phyloP scores from a whole-genome alignment of 2,113 vertebrate species.

The Heterocephalus glaber region DNA sequence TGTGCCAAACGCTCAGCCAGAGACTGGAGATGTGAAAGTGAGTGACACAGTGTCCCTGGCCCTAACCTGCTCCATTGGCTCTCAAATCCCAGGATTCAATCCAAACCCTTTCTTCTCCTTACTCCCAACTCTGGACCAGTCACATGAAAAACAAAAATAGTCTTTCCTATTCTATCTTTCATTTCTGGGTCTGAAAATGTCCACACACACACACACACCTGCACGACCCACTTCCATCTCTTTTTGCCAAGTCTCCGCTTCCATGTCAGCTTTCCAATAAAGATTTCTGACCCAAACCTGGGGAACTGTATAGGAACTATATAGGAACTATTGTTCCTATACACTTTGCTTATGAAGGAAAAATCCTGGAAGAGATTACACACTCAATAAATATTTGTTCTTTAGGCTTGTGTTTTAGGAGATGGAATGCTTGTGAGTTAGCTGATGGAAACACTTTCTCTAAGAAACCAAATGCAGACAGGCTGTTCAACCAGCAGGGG shows the following conservation, averaged over 20 bases:
- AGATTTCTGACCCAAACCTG: neutral
- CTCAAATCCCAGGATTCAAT: neutral
- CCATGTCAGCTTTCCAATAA: neutral
- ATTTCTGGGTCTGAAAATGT: neutral
- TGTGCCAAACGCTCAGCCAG: neutral
- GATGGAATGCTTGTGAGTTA: fast-evolving
- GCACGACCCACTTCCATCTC: neutral
- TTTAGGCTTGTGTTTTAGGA: neutral
- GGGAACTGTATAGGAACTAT: neutral
- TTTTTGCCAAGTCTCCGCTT: neutral
- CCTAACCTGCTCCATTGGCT: neutral
- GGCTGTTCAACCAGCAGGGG: neutral
- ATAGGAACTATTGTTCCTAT: neutral
- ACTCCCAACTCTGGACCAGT: neutral
- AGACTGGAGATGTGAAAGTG: neutral
- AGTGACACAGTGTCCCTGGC: neutral
- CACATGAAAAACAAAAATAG: too few species aligned
- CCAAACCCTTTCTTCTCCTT: neutral
- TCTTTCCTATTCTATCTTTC: neutral
- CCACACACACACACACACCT: neutral
- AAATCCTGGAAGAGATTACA: neutral
- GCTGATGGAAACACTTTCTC: neutral
- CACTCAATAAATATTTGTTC: neutral
- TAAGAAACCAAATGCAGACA: neutral
- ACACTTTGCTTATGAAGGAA: neutral